Percentiles rank a stretch among this genome's conserved stretches.
Evolutionary conservation across 2,888 invertebrate species (phyloP).

Genomic region (Candidula unifasciata): DNA sequence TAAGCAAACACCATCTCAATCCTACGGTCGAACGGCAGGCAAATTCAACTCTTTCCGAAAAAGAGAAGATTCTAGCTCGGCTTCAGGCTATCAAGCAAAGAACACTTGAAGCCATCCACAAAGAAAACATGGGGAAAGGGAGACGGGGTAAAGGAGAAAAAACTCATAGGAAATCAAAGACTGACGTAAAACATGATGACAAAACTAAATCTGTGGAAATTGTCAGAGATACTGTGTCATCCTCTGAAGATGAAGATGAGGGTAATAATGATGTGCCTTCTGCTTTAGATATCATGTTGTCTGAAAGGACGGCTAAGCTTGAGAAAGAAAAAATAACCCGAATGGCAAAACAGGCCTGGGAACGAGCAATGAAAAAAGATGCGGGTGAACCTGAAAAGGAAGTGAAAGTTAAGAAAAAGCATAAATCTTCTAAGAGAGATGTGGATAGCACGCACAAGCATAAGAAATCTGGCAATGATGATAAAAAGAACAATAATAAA

Average conservation of each 20-base stretch:
- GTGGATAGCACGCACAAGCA: background rate
- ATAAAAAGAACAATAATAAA: conserved; percentile 17
- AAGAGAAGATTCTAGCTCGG: conserved; percentile 47
- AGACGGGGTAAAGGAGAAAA: conserved; percentile 30
- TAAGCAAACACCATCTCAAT: conserved; percentile 50
- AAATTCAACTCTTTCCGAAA: background rate
- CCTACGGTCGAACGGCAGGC: conserved; percentile 47
- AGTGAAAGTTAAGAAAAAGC: conserved; percentile 6
- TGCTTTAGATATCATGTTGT: conserved; percentile 47
- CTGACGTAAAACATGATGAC: conserved; percentile 38
- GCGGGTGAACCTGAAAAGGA: conserved; percentile 23
- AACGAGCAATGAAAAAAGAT: conserved; percentile 45
- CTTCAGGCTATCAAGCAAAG: conserved; percentile 51
- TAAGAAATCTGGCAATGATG: background rate
- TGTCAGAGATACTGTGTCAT: conserved; percentile 32
- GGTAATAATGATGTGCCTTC: conserved; percentile 24
- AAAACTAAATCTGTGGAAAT: conserved; percentile 47
- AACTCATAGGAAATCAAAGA: conserved; percentile 23
- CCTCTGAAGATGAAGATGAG: conserved; percentile 27
- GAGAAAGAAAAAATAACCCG: conserved; percentile 51
- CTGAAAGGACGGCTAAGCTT: conserved; percentile 39
- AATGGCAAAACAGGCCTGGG: conserved; percentile 49
- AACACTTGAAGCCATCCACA: conserved; percentile 42
- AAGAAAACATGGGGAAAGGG: conserved; percentile 32
- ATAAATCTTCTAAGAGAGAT: conserved; percentile 9